A percentile compares a stretch with the other conserved stretches of the same genome.
Evolutionary conservation across 2,888 invertebrate genomes (phyloP).

Genomic region (Choreutis nemorana): DNA sequence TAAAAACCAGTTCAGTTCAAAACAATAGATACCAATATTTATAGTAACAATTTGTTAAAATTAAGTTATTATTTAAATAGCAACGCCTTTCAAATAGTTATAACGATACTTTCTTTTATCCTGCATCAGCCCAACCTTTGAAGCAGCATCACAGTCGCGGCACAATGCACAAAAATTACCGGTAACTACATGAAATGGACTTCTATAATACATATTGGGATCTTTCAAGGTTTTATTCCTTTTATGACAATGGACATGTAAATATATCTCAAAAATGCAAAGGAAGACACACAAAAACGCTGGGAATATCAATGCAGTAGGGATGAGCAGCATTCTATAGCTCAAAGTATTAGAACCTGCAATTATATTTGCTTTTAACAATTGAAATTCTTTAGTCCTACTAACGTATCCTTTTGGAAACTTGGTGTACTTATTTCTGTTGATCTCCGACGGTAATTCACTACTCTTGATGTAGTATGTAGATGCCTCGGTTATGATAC

Average conservation of each 20-base stretch:
- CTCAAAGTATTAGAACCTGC: constrained; percentile 44
- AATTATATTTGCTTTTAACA: constrained; percentile 37
- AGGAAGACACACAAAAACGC: constrained; percentile 57
- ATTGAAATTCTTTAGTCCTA: constrained; percentile 37
- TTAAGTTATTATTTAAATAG: too few relatives aligned
- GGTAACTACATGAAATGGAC: constrained; percentile 73
- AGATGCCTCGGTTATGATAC: constrained; percentile 14
- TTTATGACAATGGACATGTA: constrained; percentile 74
- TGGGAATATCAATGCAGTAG: constrained; percentile 67
- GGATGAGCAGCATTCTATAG: constrained; percentile 64
- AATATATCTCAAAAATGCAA: constrained; percentile 63
- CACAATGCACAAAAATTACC: constrained; percentile 76
- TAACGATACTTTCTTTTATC: constrained; percentile 62
- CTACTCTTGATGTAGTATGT: neutral
- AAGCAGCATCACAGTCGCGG: constrained; percentile 67
- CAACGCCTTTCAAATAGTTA: constrained; percentile 41
- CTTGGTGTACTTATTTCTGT: constrained; percentile 17
- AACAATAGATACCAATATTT: too few relatives aligned
- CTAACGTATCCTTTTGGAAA: constrained; percentile 33
- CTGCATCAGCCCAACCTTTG: constrained; percentile 70
- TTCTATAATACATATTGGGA: constrained; percentile 69
- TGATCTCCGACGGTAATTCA: constrained; percentile 5
- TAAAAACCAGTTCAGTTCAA: too few relatives aligned
- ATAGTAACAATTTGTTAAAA: too few relatives aligned
- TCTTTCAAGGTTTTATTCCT: constrained; percentile 69